A percentile compares a stretch with the other conserved stretches of the same genome.
Conservation (phyloP, 2,888 invertebrate species). For the Amphiduros pacificus region DNA sequence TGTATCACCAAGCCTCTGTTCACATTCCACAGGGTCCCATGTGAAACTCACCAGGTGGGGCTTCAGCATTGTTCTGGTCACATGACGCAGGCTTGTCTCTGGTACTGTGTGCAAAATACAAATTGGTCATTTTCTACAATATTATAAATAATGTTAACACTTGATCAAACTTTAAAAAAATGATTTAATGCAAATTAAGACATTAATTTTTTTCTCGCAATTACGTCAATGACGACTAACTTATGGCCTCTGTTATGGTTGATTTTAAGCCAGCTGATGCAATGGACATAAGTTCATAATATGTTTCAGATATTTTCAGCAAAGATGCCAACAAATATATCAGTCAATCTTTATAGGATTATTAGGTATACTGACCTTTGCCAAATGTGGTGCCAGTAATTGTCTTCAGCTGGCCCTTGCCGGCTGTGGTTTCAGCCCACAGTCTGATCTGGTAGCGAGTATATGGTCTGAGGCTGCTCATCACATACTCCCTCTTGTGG, state of each 20-base stretch:
- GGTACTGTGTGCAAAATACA: constrained; percentile 18
- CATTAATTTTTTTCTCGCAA: background rate
- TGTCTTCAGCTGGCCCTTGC: constrained; percentile 20
- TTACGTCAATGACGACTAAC: too few species aligned
- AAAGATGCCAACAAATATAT: too few species aligned
- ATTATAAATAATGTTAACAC: too few species aligned
- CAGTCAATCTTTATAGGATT: too few species aligned
- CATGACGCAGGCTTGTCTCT: background rate
- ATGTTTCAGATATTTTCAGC: too few species aligned
- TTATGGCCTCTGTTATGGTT: too few species aligned
- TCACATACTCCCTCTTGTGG: constrained; percentile 25
- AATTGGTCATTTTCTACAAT: too few species aligned
- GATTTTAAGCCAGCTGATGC: too few species aligned
- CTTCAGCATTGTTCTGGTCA: constrained; percentile 10
- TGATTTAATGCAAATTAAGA: background rate
- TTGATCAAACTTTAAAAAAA: background rate
- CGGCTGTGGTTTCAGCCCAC: constrained; percentile 25
- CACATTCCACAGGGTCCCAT: constrained; percentile 21
- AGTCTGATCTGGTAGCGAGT: constrained; percentile 38
- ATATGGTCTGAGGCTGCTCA: constrained; percentile 42
- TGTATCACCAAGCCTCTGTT: constrained; percentile 13
- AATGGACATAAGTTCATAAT: too few species aligned
- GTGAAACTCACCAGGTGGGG: constrained; percentile 12
- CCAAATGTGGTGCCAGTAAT: constrained; percentile 21
- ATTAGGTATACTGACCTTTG: constrained; percentile 15